phyloP scores from a whole-genome alignment of 2,113 vertebrate genomes.

The Trematomus loennbergii region DNA sequence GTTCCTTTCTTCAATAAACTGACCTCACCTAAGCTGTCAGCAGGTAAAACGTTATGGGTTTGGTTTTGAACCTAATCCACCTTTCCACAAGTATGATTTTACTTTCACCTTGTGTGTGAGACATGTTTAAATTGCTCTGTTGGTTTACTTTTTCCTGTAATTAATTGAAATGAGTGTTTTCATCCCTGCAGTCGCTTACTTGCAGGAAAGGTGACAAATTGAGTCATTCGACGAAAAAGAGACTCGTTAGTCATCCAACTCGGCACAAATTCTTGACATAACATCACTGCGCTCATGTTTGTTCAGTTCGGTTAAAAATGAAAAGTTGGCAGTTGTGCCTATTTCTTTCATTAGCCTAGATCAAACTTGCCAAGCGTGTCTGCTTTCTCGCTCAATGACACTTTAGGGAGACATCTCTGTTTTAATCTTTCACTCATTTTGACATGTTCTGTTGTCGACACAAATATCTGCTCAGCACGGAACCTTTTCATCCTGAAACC shows the following conservation, averaged over 20 bases:
- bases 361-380: conserved; percentile 12
- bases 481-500: conserved; percentile 44
- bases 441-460: background rate
- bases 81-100: background rate
- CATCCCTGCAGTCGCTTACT: background rate
- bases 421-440: conserved; percentile 33
- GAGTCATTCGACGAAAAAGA: conserved; percentile 14
- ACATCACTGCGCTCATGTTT: conserved; percentile 20
- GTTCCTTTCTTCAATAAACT: conserved; percentile 31
- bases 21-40: conserved; percentile 10
- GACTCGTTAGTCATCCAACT: conserved; percentile 2
- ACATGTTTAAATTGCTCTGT: background rate
- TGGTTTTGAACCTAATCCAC: conserved; percentile 14
- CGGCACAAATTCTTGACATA: background rate
- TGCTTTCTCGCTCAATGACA: conserved; percentile 16
- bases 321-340: conserved; percentile 37
- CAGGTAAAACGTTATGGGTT: background rate
- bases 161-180: background rate
- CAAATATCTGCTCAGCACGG: conserved; percentile 36
- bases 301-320: conserved; percentile 27
- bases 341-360: background rate
- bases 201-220: background rate
- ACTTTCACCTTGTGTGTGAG: background rate
- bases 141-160: background rate
- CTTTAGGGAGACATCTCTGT: conserved; percentile 25